Percentiles rank a stretch among this genome's conserved stretches.
Conservation (phyloP, 2,888 invertebrate genomes). For the Torymus aiolomorphi region DNA sequence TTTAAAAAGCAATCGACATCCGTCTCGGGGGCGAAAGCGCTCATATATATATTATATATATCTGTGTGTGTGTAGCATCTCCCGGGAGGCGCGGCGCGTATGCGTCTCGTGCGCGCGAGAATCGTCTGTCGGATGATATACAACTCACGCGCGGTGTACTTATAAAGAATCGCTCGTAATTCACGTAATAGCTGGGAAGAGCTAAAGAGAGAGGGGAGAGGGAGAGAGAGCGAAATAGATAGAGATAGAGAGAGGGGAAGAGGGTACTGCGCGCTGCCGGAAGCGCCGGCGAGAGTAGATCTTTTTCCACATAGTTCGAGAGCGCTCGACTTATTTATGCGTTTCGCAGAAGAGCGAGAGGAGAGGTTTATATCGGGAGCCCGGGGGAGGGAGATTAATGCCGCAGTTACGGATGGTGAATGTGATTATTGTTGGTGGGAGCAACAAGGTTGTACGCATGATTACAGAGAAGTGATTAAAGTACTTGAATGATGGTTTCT, state of each 20-base stretch:
- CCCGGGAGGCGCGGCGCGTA: conserved; percentile 1
- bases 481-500: no score
- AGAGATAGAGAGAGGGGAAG: no score
- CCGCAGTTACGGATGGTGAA: conserved; percentile 4
- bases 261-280: no score
- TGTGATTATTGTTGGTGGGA: conserved; percentile 27
- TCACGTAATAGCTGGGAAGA: conserved; percentile 35
- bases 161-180: conserved; percentile 52
- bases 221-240: no score
- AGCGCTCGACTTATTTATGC: conserved; percentile 33
- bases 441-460: background rate
- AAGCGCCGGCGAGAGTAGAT: conserved; percentile 7
- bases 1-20: conserved; percentile 54
- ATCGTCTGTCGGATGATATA: conserved; percentile 38
- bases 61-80: no score
- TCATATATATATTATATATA: no score
- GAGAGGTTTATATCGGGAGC: background rate
- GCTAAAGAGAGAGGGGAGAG: no score
- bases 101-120: conserved; percentile 20
- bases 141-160: conserved; percentile 18
- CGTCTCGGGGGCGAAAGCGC: conserved; percentile 5
- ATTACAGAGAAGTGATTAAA: background rate
- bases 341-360: conserved; percentile 21
- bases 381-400: conserved; percentile 21
- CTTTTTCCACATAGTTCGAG: conserved; percentile 10